These are phyloP conservation scores for Amphiprion clarkii DNA, from an alignment of 2,797 vertebrate species.

Conservation along the genomic window DNA sequence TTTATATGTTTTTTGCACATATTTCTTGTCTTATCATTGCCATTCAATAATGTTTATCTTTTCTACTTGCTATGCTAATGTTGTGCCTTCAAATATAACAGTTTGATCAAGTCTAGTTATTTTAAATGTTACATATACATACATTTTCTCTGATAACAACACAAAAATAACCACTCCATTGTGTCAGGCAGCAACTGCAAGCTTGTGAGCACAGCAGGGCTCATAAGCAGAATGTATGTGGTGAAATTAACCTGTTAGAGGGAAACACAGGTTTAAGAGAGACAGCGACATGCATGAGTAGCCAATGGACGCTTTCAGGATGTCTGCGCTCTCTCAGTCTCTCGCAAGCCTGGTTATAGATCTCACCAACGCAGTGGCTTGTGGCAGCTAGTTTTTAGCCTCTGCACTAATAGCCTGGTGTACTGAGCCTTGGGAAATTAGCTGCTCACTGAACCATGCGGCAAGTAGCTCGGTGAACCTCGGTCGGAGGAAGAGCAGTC, in stretches of 20 bases:
- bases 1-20: no score
- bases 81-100: no score
- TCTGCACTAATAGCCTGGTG: slow-evolving; percentile 65
- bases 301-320: slow-evolving; percentile 31
- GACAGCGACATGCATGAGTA: slow-evolving; percentile 44
- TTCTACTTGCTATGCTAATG: no score
- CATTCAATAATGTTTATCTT: no score
- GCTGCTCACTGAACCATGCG: slow-evolving; percentile 64
- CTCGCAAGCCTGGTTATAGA: slow-evolving; percentile 58
- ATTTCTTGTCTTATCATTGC: no score
- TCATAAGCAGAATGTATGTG: slow-evolving; percentile 6
- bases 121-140: no score
- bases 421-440: slow-evolving; percentile 81
- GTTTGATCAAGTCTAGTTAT: no score
- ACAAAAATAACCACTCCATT: no score
- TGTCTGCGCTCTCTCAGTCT: slow-evolving; percentile 27
- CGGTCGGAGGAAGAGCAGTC: slow-evolving; percentile 62
- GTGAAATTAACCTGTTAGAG: slow-evolving; percentile 24
- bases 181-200: no score
- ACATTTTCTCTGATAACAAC: no score
- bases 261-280: slow-evolving; percentile 24
- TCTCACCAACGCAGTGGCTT: slow-evolving; percentile 54
- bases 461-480: slow-evolving; percentile 51
- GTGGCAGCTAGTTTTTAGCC: slow-evolving; percentile 73
- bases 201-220: not conserved